A percentile compares a stretch with the other conserved stretches of the same genome.
Evolutionary conservation across 2,797 vertebrate genomes (phyloP).

Genomic region (Agapornis canus): DNA sequence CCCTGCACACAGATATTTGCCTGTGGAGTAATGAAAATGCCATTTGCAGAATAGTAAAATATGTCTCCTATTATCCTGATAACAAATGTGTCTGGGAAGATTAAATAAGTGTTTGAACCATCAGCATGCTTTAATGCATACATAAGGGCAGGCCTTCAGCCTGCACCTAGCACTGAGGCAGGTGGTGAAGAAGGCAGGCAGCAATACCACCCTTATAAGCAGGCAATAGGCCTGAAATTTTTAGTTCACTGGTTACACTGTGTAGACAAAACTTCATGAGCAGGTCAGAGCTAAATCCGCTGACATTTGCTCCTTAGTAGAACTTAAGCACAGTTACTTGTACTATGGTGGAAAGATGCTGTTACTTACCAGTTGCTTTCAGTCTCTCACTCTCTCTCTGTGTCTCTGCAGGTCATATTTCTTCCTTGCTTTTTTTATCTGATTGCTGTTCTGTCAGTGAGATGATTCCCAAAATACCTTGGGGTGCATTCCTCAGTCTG

Average conservation of each 20-base stretch:
- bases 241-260: not conserved
- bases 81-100: not conserved
- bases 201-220: not conserved
- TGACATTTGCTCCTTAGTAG: not conserved
- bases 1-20: not conserved
- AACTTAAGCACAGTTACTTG: not conserved
- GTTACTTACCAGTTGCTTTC: not conserved
- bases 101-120: not conserved
- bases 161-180: not conserved
- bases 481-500: slow-evolving; percentile 11
- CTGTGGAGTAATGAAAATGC: not conserved
- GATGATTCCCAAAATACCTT: slow-evolving; percentile 57
- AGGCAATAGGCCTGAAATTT: not conserved
- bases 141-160: not conserved
- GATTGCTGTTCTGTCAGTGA: slow-evolving; percentile 49
- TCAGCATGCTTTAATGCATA: not conserved
- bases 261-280: not conserved
- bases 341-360: not conserved
- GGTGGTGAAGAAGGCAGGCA: not conserved
- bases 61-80: not conserved
- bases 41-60: not conserved
- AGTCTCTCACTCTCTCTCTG: not conserved
- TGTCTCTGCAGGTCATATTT: slow-evolving; percentile 11
- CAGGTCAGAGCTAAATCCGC: not conserved
- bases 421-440: slow-evolving; percentile 25